Evolutionary conservation across 2,888 invertebrate species (phyloP).

Genomic region (Troides helena): DNA sequence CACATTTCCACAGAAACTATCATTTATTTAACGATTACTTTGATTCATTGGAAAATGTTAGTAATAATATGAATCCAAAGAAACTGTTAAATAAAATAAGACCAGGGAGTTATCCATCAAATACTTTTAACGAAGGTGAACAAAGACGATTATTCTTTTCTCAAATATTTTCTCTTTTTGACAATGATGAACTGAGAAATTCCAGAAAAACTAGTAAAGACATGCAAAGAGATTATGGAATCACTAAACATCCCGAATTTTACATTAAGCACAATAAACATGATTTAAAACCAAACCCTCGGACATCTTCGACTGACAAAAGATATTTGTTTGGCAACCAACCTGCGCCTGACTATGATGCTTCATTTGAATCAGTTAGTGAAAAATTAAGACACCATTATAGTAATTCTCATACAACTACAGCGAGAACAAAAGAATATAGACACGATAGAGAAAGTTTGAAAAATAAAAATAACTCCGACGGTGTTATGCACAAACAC

Average conservation of each 20-base stretch:
- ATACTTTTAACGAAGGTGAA: constrained; percentile 18
- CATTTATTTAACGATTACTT: constrained; percentile 8
- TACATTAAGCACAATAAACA: too few relatives aligned
- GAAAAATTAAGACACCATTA: too few relatives aligned
- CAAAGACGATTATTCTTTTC: constrained; percentile 18
- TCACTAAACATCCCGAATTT: too few relatives aligned
- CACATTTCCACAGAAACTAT: not conserved
- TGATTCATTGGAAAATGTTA: constrained; percentile 4
- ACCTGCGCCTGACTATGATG: too few relatives aligned
- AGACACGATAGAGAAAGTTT: too few relatives aligned
- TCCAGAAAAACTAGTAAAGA: not conserved
- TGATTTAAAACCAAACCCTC: too few relatives aligned
- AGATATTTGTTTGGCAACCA: too few relatives aligned
- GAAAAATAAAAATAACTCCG: not conserved
- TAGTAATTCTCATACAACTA: too few relatives aligned
- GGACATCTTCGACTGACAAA: too few relatives aligned
- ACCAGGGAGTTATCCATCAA: constrained; percentile 5
- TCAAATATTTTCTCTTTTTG: constrained; percentile 20
- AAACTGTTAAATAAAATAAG: constrained; percentile 10
- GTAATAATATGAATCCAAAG: constrained; percentile 9
- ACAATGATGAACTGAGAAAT: constrained; percentile 3
- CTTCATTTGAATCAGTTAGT: too few relatives aligned
- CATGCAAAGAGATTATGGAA: too few relatives aligned
- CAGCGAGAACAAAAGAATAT: too few relatives aligned
- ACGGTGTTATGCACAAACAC: constrained; percentile 2